phyloP scores from a whole-genome alignment of 2,113 vertebrate genomes.

The Philantomba maxwellii region DNA sequence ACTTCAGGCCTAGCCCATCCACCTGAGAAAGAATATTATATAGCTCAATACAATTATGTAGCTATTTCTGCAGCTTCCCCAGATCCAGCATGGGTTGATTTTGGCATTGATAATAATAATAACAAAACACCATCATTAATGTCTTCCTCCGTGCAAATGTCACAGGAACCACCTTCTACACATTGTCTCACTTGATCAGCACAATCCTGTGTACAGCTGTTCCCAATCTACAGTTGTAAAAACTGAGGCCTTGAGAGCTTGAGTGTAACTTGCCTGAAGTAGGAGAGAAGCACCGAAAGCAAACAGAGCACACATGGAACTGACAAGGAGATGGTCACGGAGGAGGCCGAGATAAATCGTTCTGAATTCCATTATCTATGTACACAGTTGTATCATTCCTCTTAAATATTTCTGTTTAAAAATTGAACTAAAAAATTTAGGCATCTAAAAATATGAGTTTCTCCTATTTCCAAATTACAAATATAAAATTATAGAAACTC shows the following conservation, averaged over 20 bases:
- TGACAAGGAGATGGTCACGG: background rate
- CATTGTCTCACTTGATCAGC: background rate
- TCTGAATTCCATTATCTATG: background rate
- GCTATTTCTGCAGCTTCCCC: background rate
- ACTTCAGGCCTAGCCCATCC: background rate
- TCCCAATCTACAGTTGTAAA: background rate
- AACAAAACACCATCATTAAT: background rate
- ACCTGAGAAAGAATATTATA: background rate
- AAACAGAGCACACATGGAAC: background rate
- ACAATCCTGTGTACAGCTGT: background rate
- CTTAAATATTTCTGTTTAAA: constrained; percentile 7
- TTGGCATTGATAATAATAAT: background rate
- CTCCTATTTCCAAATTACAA: background rate
- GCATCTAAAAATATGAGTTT: background rate
- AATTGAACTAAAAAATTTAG: background rate
- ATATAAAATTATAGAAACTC: background rate
- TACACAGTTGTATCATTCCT: background rate
- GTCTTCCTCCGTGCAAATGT: background rate
- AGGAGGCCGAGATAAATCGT: background rate
- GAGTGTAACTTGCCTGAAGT: background rate
- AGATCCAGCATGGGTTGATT: background rate
- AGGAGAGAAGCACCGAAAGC: background rate
- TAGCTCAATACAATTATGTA: background rate
- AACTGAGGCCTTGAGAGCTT: background rate
- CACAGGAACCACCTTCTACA: background rate